Base-by-base conservation (phyloP, 2,888 invertebrate genomes). In the Machimus rusticus region DNA sequence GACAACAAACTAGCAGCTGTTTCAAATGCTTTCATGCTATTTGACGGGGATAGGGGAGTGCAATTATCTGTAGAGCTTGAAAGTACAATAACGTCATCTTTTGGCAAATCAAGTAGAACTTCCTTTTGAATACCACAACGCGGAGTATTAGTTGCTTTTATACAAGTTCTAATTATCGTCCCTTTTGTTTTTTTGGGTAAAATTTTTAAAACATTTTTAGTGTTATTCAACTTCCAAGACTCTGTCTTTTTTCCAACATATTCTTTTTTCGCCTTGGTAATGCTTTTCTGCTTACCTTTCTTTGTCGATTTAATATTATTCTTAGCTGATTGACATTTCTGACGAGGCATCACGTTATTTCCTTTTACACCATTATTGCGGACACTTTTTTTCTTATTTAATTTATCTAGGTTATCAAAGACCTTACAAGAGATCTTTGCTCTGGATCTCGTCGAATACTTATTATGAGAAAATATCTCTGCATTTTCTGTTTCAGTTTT, bases 1-100 rank as follows among this genome's bases (percentile, higher is more conserved):
- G 87, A 87, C 23, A 86, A 82, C 14, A 87, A 87, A 14, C 31
- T 81, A 8, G 43, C 51, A 14, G 28, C 19, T 77, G 66, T 55
- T 12, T 4, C 19, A n/a, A 66, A 23, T 14, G n/a, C 23, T 8
- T 43, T 77, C 1, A n/a, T 74, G n/a, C 16, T 51, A 19, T 14
- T 81, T 31, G n/a, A 19, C 4, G 4, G 14, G 2, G 8, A 66
- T 46, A 39, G 12, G 1, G 16, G n/a, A 46, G 74, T 86, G 55
- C 86, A 79, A 8, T 51, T 46, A 43, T 88, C 87, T 9, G 74
- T 87, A 37, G 88, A 87, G 37, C 88, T 87, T 1, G 87, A 78
- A 14, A 88, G 28, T 1, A 88, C 78, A 14, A 88, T 78, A 74
- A 87, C 43, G 23, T 84, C 77, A 55, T 85, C 79, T 14, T 57